Evolutionary conservation across 2,113 vertebrate genomes (phyloP), one percentile per base, ranked within the genome.

Genomic region (Mungos mungo): DNA sequence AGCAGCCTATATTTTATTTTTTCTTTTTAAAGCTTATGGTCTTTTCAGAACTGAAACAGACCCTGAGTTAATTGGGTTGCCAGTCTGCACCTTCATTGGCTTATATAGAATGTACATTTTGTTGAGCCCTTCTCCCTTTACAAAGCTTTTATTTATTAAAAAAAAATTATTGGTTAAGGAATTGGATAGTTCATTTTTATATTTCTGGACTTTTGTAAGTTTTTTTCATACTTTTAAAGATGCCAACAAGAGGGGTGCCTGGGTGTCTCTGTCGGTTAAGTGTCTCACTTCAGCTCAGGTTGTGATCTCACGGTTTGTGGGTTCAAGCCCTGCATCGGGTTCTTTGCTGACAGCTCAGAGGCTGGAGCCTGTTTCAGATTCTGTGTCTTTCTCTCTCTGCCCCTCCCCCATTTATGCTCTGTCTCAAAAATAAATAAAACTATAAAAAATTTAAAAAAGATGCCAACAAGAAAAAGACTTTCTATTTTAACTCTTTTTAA

Each of bases 21-120:
- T 89, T 23, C 60, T 19, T 72, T 47, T 60, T 63, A 7, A 92
- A 92, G 25, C 19, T 47, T 81, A 50, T 4, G 65, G 15, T 82
- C 77, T 89, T 76, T 96, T 57, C 50, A 94, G 41, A 90, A 60
- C 27, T 60, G 27, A 77, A 82, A 91, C 16, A 76, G 65, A 89
- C 19, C 57, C n/a, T 60, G 15, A 50, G 9, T 72, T 79, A 33
- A n/a, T 79, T 66, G 45, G 18, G 10, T 72, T 93, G 69, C 57
- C 72, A 68, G 5, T 86, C 31, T 50, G 29, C 14, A 27, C 18
- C 16, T 50, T 80, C 6, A 1, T 7, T 84, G 69, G 16, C 31
- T 52, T 96, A n/a, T 19, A 13, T 27, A 31, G 66, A 41, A 4
- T 60, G 6, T 77, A 33, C n/a, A 45, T 76, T 94, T 84, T 72